Evolutionary conservation across 2,888 invertebrate genomes (phyloP).

Genomic region (Caradrina clavipalpis): DNA sequence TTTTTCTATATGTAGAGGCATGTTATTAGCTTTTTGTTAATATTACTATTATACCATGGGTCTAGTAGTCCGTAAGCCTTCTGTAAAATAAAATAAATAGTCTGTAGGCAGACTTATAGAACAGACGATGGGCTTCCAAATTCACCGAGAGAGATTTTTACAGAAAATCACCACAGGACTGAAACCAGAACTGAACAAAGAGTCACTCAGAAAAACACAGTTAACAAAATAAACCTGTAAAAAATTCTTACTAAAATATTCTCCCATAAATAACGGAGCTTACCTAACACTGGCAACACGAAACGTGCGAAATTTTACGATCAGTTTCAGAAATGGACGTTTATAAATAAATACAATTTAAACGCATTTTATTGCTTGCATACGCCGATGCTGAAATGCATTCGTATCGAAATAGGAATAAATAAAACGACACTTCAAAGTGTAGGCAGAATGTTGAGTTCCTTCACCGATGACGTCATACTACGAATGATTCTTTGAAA

Average conservation of each 20-base stretch:
- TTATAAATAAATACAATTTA: constrained; percentile 86
- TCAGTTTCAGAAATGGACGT: constrained; percentile 76
- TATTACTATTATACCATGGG: too few species aligned
- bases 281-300: constrained; percentile 47
- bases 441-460: constrained; percentile 55
- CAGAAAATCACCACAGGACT: too few species aligned
- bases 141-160: too few species aligned
- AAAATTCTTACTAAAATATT: not conserved
- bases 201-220: too few species aligned
- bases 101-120: too few species aligned
- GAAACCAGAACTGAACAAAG: too few species aligned
- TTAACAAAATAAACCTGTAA: too few species aligned
- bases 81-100: too few species aligned
- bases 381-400: constrained; percentile 70
- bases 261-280: constrained; percentile 10
- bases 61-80: too few species aligned
- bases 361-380: constrained; percentile 78
- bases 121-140: too few species aligned
- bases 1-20: too few species aligned
- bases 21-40: too few species aligned
- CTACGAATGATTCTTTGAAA: constrained; percentile 16
- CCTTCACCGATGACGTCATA: constrained; percentile 53
- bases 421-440: constrained; percentile 67
- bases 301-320: constrained; percentile 80
- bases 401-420: constrained; percentile 72